phyloP scores from a whole-genome alignment of 1,140 invertebrate genomes.

The Galendromus occidentalis region DNA sequence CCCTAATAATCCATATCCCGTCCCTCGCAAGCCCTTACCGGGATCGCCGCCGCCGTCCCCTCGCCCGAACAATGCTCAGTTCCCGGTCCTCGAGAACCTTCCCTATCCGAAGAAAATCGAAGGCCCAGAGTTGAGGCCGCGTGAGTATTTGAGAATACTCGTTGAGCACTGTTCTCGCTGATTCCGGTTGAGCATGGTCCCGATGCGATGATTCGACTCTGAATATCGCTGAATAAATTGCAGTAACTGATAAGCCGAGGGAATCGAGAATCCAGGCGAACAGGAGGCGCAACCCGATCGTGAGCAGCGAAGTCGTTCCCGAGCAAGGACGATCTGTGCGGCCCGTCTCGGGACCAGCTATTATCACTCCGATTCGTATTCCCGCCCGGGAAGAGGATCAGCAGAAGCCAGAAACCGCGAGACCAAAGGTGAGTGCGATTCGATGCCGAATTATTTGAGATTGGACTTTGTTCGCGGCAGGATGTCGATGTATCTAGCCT shows the following conservation, averaged over 20 bases:
- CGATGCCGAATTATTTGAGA: too few relatives aligned
- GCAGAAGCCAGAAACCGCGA: too few relatives aligned
- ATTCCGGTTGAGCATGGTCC: background rate
- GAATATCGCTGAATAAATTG: background rate
- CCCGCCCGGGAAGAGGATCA: too few relatives aligned
- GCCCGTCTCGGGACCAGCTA: too few relatives aligned
- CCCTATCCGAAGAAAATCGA: background rate
- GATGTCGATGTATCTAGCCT: too few relatives aligned
- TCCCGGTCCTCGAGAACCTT: background rate
- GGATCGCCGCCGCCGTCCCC: background rate
- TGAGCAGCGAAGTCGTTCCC: too few relatives aligned
- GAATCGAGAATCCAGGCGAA: too few relatives aligned
- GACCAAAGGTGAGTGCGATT: too few relatives aligned
- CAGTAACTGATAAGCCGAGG: background rate
- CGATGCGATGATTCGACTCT: background rate
- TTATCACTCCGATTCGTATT: too few relatives aligned
- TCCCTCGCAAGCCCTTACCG: background rate
- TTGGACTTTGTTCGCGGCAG: too few relatives aligned
- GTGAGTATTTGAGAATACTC: background rate
- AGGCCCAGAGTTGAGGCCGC: background rate
- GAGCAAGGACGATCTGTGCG: too few relatives aligned
- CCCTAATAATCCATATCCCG: background rate
- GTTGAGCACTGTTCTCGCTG: background rate
- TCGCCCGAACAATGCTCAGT: background rate
- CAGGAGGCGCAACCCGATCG: too few relatives aligned